Evolutionary conservation across 2,888 invertebrate genomes (phyloP), one percentile per base, ranked within the genome.

Genomic region (Pseudococcus jackbeardsleyi): DNA sequence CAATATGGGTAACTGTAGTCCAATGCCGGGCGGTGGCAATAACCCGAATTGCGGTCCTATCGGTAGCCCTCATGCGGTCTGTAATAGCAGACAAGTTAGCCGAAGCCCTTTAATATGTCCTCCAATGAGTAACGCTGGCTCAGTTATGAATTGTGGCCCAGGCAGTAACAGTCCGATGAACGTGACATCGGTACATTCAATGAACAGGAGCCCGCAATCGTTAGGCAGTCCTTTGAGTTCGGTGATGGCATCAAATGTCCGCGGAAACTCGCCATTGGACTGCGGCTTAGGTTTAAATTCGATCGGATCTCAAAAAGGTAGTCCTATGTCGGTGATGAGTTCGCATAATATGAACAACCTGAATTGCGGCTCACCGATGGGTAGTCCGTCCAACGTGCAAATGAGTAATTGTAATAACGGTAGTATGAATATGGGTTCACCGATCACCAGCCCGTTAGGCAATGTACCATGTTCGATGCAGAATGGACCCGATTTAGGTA

Each of bases 101-200:
- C 86, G 90, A 33, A 90, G 90, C 89, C 90, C 90, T 15, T 89
- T 90, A 89, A 89, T 90, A 33, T 90, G 90, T 50, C 90, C 90
- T 12, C 90, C 90, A 22, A 88, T 88, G 88, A 86, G 64, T 68
- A 88, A 48, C 68, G 88, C 89, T 17, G 89, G 89, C 26, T 89
- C 90, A 15, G 90, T 90, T 89, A 90, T 90, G 90, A 90, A 89
- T 39, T 90, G 96, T 89, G 95, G 95, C 90, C 95, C 95, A 8
- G 89, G 89, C 0, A 89, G 89, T 19, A 90, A 96, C 89, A 95
- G 95, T 90, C 95, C 95, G 8, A 94, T 95, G 94, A 94, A 94
- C 22, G 91, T 91, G 90, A 94, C 94, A 93, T 93, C 93, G 88
- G 93, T 94, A 90, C 89, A 89, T 48, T 79, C 90, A 22, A 90